Evolutionary conservation across 2,888 invertebrate species (phyloP), one percentile per base, ranked within the genome.

Genomic region (Schizotus pectinicornis): DNA sequence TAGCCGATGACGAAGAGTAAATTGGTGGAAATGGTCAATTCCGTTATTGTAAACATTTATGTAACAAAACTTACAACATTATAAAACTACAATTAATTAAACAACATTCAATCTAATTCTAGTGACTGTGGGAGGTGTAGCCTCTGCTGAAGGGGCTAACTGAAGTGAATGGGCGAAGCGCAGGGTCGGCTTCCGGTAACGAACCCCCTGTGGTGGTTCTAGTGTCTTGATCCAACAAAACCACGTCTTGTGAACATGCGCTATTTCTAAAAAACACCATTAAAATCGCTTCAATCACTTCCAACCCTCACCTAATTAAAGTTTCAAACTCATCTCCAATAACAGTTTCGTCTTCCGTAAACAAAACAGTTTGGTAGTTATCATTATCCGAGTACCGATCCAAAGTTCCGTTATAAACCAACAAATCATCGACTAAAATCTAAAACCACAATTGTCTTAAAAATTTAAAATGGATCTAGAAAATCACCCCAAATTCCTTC

Each of bases 361-460:
- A 76, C 37, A 74, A 57, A 33, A 79, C 67, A 11, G 72, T 71
- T 56, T 74, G 70, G 45, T 71, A 73, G 32, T 36, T 34, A 39
- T 68, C 64, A 45, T 62, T 54, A 31, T 63, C 52, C 30, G 63
- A 58, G 43, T 67, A 74, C 56, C 69, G 70, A 34, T 73, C 70
- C 54, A 79, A 64, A 14, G 85, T 84, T 14, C 93, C 93, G 73
- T 90, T 92, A 77, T 88, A 91, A 31, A 93, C 83, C 63, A 93
- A 78, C 62, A 93, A 79, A 76, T 94, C 93, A 73, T 94, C 93
- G 62, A 93, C 88, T 63, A 92, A 79, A 56, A 93, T 81, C 92
- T 92, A 74, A 30, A 77, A 76, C 52, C 43, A 38, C 50, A 13
- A 46, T 56, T 41, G 2, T 22, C 5, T 22, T 22, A 22, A 22